Percentiles rank a stretch among this genome's conserved stretches.
These are phyloP conservation scores for Platyrinchus mystaceus DNA, from an alignment of 2,797 vertebrate genomes.

Conservation along the genomic window DNA sequence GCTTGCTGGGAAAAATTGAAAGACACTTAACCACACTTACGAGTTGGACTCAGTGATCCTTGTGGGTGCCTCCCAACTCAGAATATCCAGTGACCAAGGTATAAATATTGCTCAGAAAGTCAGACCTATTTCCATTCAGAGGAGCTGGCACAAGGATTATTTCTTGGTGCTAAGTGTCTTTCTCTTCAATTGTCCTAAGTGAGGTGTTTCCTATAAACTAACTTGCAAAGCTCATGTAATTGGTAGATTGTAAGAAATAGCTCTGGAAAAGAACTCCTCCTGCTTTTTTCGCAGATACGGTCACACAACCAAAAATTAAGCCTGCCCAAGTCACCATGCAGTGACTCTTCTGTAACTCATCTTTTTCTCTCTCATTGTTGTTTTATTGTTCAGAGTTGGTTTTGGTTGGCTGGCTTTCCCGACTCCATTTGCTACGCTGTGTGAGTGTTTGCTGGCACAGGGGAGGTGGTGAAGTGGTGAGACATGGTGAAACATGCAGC, in stretches of 20 bases:
- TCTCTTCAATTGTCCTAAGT: not conserved
- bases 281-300: not conserved
- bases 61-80: not conserved
- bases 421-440: not conserved
- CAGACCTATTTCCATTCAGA: not conserved
- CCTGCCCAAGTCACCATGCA: not conserved
- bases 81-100: not conserved
- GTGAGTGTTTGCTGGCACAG: not conserved
- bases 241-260: not conserved
- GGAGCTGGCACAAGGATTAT: not conserved
- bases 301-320: conserved; percentile 7
- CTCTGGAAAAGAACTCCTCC: not conserved
- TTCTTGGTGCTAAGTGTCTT: not conserved
- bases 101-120: not conserved
- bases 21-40: not conserved
- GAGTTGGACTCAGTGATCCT: not conserved
- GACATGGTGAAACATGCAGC: not conserved
- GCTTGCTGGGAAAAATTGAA: not conserved
- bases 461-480: not conserved
- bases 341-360: conserved; percentile 7
- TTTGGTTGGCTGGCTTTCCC: not conserved
- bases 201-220: not conserved
- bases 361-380: not conserved
- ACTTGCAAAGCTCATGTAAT: not conserved
- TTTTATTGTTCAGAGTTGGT: conserved; percentile 34